Percentiles rank a stretch among this genome's conserved stretches.
These are phyloP conservation scores for Florisuga fusca DNA, from an alignment of 2,797 vertebrate species.

Conservation along the genomic window DNA sequence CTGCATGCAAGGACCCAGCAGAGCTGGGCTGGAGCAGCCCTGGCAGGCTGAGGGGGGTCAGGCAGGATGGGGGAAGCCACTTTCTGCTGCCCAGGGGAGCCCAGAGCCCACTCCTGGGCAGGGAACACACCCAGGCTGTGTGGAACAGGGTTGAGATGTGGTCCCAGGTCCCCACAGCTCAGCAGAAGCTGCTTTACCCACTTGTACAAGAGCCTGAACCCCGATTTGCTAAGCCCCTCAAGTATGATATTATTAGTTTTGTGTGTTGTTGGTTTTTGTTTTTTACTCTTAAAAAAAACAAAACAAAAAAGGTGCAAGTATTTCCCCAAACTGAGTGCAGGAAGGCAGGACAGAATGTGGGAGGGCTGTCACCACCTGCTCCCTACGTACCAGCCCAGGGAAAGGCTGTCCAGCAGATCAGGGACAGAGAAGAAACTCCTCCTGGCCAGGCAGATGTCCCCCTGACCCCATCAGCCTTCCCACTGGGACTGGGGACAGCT, in stretches of 20 bases:
- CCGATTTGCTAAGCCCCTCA: not conserved
- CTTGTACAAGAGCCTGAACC: fast-evolving
- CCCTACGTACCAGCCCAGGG: not conserved
- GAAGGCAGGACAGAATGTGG: not conserved
- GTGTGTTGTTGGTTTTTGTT: not conserved
- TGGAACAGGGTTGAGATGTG: fast-evolving
- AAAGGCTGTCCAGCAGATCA: not conserved
- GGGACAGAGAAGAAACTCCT: not conserved
- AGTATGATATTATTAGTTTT: not conserved
- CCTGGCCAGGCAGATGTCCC: not conserved
- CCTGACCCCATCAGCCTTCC: not conserved
- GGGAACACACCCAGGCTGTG: not conserved
- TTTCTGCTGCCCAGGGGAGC: fast-evolving
- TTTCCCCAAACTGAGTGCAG: not conserved
- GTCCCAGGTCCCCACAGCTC: not conserved
- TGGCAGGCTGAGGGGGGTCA: not conserved
- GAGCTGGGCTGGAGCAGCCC: not conserved
- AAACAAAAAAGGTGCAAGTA: not conserved
- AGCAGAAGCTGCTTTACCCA: not conserved
- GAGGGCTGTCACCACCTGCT: not conserved
- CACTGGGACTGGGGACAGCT: not conserved
- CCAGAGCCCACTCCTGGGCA: not conserved
- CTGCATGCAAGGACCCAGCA: fast-evolving
- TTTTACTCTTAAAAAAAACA: not conserved
- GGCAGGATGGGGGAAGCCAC: not conserved